Percentiles rank a stretch among this genome's conserved stretches.
Evolutionary conservation across 2,888 invertebrate genomes (phyloP).

Genomic region (Sesamia inferens): DNA sequence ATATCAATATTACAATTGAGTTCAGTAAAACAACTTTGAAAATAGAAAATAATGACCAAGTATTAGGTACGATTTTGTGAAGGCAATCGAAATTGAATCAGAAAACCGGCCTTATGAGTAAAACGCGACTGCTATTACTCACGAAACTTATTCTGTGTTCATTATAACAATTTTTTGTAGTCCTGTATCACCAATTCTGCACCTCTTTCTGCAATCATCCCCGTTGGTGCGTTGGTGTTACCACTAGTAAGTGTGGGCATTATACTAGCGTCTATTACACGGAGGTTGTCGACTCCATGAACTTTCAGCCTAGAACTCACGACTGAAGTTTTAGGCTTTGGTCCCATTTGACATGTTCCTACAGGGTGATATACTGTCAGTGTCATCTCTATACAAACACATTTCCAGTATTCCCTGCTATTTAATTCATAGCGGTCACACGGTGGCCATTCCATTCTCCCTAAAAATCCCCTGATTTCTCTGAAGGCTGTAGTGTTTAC

Average conservation of each 20-base stretch:
- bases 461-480: conserved; percentile 58
- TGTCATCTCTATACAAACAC: conserved; percentile 82
- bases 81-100: not conserved
- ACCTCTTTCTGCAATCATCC: conserved; percentile 95
- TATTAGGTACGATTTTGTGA: not conserved
- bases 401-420: conserved; percentile 75
- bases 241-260: conserved; percentile 94
- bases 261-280: conserved; percentile 94
- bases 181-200: conserved; percentile 92
- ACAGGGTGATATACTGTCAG: conserved; percentile 92
- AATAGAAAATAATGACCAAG: not conserved
- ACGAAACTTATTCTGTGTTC: not conserved
- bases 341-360: conserved; percentile 91
- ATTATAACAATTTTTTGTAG: not conserved
- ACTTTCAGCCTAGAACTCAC: conserved; percentile 91
- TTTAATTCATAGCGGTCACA: conserved; percentile 70
- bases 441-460: conserved; percentile 68
- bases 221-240: conserved; percentile 94
- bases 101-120: not conserved
- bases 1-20: not conserved
- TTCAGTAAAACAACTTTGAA: not conserved
- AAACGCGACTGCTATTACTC: not conserved
- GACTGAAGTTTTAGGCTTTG: conserved; percentile 69
- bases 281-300: conserved; percentile 91
- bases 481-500: conserved; percentile 54